Base-by-base conservation (phyloP, 2,113 vertebrate genomes). In the Plectropomus leopardus region DNA sequence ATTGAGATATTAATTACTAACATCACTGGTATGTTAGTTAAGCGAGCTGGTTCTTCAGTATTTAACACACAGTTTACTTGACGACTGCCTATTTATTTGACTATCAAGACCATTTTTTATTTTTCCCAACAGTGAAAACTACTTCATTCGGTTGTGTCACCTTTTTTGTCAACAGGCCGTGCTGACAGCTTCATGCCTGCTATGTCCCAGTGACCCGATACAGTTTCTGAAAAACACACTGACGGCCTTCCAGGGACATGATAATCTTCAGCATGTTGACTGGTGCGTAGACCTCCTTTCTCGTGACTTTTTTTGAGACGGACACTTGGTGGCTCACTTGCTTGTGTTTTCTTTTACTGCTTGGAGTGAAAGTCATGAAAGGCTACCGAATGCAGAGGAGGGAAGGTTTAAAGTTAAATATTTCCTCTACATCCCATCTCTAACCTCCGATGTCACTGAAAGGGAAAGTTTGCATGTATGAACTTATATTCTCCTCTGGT, bases 321-420 rank as follows among this genome's bases (percentile, higher is more conserved):
- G 61, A 78, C 89, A 84, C 89, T 64, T 48, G 85, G 88, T 68
- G 87, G 75, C 87, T 72, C 80, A 78, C 80, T 92, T 88, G 75
- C 68, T 34, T 70, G 48, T 61, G 26, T 77, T 86, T 80, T 76
- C 13, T 26, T 61, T 72, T 5, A 10, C 59, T 55, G 21, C n/a
- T 53, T 21, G 4, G 15, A 34, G 16, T n/a, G 17, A 59, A 21
- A 47, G 7, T 48, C 36, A 26, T 16, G 30, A 9, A 16, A 17
- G 1, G 2, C 4, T 47, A n/a, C 10, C 34, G 48, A 61, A 42
- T 78, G 19, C 44, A 13, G 24, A 24, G 13, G 28, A 19, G 53
- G 57, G 11, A 34, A 51, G 17, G 51, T 30, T 61, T 15, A 61
- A 28, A 51, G 7, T 11, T 11, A 21, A 11, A 21, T 28, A 21